Conservation (phyloP, 2,113 vertebrate species). For the Phylloscopus trochiloides region DNA sequence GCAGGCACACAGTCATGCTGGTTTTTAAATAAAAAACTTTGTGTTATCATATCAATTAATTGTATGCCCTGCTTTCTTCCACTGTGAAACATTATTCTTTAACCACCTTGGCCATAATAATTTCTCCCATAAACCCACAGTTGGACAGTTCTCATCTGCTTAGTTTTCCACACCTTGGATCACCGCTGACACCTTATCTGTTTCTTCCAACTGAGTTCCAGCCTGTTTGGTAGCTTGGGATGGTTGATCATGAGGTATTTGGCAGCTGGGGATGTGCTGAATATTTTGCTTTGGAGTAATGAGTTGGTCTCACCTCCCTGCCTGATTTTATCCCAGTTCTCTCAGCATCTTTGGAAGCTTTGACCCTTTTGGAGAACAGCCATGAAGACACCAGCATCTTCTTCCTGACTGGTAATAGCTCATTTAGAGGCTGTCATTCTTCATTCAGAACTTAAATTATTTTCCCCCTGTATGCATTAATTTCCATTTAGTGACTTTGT, state of each 20-base stretch:
- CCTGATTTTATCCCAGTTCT: background rate
- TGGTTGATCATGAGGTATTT: background rate
- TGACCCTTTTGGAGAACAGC: background rate
- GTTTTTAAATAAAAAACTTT: background rate
- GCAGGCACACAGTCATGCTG: too few species aligned
- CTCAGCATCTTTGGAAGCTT: background rate
- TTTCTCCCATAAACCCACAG: background rate
- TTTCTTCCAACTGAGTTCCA: background rate
- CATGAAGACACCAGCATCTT: background rate
- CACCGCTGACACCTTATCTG: background rate
- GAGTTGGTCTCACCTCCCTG: background rate
- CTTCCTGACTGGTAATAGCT: background rate
- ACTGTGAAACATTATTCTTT: background rate
- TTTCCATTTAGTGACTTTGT: slow-evolving; percentile 36
- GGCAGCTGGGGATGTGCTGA: background rate
- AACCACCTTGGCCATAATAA: background rate
- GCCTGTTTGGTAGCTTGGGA: background rate
- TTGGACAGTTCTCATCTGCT: background rate
- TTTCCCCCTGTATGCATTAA: background rate
- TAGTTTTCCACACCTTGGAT: background rate
- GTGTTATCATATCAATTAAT: background rate
- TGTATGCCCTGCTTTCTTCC: background rate
- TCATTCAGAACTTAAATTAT: background rate
- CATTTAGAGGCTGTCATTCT: slow-evolving; percentile 13
- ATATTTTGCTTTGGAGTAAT: background rate